These are phyloP conservation scores for Panthera leo DNA, from an alignment of 2,113 vertebrate species.

Conservation along the genomic window DNA sequence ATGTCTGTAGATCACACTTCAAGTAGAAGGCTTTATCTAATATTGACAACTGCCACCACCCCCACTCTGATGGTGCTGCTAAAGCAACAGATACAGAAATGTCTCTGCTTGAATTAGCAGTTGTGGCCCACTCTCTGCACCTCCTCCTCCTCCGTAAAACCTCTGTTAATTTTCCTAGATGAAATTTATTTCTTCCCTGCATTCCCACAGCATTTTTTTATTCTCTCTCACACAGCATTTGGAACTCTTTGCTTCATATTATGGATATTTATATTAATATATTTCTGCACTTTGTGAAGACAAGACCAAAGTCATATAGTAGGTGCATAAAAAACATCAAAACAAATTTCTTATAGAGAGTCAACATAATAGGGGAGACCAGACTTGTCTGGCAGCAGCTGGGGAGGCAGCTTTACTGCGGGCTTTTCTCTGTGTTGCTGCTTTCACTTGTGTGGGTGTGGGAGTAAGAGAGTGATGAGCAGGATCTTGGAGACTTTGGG, in stretches of 20 bases:
- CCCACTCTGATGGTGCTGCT: background rate
- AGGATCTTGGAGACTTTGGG: background rate
- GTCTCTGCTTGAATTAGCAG: slow-evolving; percentile 14
- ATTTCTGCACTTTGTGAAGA: background rate
- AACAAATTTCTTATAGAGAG: background rate
- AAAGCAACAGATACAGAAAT: background rate
- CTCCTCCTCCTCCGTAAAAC: background rate
- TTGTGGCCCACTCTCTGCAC: background rate
- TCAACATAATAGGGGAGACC: background rate
- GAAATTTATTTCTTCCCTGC: background rate
- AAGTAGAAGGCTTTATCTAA: background rate
- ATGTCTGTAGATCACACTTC: background rate
- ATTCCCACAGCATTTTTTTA: background rate
- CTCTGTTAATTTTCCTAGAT: background rate
- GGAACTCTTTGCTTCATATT: background rate
- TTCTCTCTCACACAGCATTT: background rate
- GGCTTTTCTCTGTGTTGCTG: background rate
- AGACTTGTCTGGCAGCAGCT: background rate
- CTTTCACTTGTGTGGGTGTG: slow-evolving; percentile 3
- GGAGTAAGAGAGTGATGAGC: background rate
- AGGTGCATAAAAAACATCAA: background rate
- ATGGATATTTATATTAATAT: background rate
- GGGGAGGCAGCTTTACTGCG: background rate
- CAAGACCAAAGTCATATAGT: background rate
- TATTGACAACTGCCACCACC: background rate